A percentile compares a stretch with the other conserved stretches of the same genome.
phyloP scores from a whole-genome alignment of 2,113 vertebrate species.

The Alectura lathami region DNA sequence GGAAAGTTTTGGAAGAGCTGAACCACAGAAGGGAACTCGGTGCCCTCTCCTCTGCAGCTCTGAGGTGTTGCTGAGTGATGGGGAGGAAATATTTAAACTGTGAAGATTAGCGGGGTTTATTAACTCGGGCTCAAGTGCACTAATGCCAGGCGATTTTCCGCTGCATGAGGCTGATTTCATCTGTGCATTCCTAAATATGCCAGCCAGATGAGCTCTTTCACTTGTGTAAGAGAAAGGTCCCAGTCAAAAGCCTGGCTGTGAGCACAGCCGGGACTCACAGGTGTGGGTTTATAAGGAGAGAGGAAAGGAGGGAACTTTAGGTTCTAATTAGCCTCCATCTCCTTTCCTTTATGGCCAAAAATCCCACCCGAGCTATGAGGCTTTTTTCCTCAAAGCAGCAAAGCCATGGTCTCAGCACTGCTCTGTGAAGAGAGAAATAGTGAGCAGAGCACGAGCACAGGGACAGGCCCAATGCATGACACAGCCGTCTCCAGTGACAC shows the following conservation, averaged over 20 bases:
- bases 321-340: background rate
- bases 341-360: background rate
- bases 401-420: background rate
- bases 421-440: background rate
- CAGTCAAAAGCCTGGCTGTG: background rate
- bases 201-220: background rate
- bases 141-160: background rate
- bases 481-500: background rate
- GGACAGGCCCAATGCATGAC: background rate
- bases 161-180: background rate
- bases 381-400: background rate
- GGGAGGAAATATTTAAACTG: slow-evolving; percentile 25
- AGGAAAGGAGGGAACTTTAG: background rate
- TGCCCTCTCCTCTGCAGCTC: background rate
- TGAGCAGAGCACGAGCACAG: background rate
- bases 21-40: background rate
- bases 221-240: background rate
- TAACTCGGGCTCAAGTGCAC: background rate
- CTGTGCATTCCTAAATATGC: background rate
- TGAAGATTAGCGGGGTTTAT: slow-evolving; percentile 3
- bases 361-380: background rate
- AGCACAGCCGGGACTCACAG: background rate
- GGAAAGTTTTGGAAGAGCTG: background rate
- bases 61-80: slow-evolving; percentile 5
- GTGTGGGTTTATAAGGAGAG: slow-evolving; percentile 46